Percentiles rank a stretch among this genome's conserved stretches.
phyloP scores from a whole-genome alignment of 2,888 invertebrate species.

The Erebia ligea region DNA sequence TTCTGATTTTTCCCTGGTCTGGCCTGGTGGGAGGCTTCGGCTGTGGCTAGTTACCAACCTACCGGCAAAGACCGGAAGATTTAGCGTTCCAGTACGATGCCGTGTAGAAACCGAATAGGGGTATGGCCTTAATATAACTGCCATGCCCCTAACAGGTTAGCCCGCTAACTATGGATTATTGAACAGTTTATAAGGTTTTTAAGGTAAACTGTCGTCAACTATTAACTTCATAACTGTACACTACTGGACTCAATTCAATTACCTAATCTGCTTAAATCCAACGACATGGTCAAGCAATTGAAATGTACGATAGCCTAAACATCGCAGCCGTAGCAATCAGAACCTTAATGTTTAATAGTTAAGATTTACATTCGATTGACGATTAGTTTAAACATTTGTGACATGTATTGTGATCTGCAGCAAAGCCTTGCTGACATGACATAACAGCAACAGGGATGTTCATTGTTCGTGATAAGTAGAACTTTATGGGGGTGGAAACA shows the following conservation, averaged over 20 bases:
- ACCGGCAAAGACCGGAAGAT: too few species aligned
- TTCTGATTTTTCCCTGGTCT: too few species aligned
- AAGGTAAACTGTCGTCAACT: not conserved
- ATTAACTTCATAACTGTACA: not conserved
- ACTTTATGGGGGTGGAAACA: not conserved
- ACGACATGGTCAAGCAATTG: conserved; percentile 27
- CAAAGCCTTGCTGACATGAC: conserved; percentile 21
- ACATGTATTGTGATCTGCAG: conserved; percentile 17
- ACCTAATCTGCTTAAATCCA: conserved; percentile 31
- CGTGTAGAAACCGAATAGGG: too few species aligned
- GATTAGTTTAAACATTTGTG: not conserved
- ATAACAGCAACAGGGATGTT: not conserved
- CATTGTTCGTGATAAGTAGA: conserved; percentile 1
- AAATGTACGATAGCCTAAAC: conserved; percentile 14
- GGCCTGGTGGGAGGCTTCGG: too few species aligned
- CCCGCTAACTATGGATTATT: too few species aligned
- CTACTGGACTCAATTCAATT: conserved; percentile 31
- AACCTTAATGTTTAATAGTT: not conserved
- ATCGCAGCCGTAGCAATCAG: not conserved
- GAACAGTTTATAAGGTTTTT: too few species aligned
- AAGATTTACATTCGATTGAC: not conserved
- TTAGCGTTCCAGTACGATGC: too few species aligned
- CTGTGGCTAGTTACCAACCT: too few species aligned
- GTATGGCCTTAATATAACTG: too few species aligned
- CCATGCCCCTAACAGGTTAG: too few species aligned